phyloP scores from a whole-genome alignment of 1,140 invertebrate species.

The Cotesia typhae region DNA sequence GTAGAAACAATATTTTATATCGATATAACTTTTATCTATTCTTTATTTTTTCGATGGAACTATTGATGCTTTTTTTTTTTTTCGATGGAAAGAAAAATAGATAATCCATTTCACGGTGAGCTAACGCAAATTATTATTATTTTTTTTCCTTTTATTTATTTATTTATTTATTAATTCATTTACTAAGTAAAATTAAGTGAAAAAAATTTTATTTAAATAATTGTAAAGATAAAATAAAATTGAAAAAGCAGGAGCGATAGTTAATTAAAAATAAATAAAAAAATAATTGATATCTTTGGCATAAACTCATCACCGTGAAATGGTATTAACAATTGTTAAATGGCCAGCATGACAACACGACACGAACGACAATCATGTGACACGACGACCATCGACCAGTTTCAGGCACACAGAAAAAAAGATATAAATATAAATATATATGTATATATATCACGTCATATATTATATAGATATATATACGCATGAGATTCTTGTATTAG shows the following conservation, averaged over 20 bases:
- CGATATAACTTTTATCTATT: background rate
- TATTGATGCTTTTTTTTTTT: background rate
- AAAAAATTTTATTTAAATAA: background rate
- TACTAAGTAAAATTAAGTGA: background rate
- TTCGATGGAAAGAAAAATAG: slow-evolving; percentile 11
- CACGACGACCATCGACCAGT: slow-evolving; percentile 67
- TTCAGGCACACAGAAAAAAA: slow-evolving; percentile 66
- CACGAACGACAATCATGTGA: slow-evolving; percentile 68
- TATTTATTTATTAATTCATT: too few species aligned
- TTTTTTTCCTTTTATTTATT: too few species aligned
- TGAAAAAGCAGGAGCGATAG: background rate
- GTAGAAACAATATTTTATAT: too few species aligned
- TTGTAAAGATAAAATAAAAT: background rate
- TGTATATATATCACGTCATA: slow-evolving; percentile 39
- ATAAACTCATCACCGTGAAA: slow-evolving; percentile 24
- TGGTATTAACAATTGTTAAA: slow-evolving; percentile 46
- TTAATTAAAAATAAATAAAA: background rate
- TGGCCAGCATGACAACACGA: slow-evolving; percentile 68
- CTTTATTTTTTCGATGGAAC: background rate
- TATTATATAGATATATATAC: background rate
- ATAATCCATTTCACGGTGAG: slow-evolving; percentile 28
- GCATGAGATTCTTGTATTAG: slow-evolving; percentile 3
- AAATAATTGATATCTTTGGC: background rate
- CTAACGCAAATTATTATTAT: too few species aligned
- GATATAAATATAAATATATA: slow-evolving; percentile 48